Percentiles rank a stretch among this genome's conserved stretches.
These are phyloP conservation scores for Urocitellus parryii DNA, from an alignment of 2,113 vertebrate genomes.

Conservation along the genomic window DNA sequence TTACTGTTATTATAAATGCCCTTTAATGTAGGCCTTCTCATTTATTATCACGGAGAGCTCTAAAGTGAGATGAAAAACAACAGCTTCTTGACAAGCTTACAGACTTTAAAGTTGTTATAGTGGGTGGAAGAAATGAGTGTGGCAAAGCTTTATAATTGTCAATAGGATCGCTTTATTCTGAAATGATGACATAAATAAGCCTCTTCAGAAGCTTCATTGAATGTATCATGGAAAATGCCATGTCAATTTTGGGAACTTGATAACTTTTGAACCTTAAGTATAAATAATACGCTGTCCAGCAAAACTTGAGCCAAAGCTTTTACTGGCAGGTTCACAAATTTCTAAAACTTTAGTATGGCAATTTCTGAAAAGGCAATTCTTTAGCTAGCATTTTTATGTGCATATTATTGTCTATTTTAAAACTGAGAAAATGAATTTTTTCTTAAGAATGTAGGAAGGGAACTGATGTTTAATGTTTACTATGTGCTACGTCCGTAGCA, in stretches of 20 bases:
- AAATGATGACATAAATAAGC: slow-evolving; percentile 80
- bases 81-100: slow-evolving; percentile 75
- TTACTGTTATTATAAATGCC: slow-evolving; percentile 76
- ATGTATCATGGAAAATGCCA: slow-evolving; percentile 63
- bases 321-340: slow-evolving; percentile 67
- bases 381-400: not conserved
- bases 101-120: slow-evolving; percentile 68
- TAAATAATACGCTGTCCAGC: slow-evolving; percentile 80
- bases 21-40: slow-evolving; percentile 72
- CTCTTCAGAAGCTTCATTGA: slow-evolving; percentile 76
- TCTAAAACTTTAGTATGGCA: slow-evolving; percentile 26
- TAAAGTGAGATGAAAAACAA: slow-evolving; percentile 75
- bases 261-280: slow-evolving; percentile 80
- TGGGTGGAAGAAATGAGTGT: slow-evolving; percentile 70
- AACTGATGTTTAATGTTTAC: slow-evolving; percentile 34
- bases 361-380: slow-evolving; percentile 37
- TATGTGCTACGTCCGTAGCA: not conserved
- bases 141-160: slow-evolving; percentile 74
- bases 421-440: slow-evolving; percentile 55
- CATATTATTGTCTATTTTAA: slow-evolving; percentile 56
- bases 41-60: slow-evolving; percentile 69
- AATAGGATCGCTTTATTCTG: slow-evolving; percentile 71
- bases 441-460: slow-evolving; percentile 31
- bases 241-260: slow-evolving; percentile 54
- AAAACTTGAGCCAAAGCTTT: slow-evolving; percentile 72